Evolutionary conservation across 2,888 invertebrate species (phyloP).

Genomic region (Galerucella calmariensis): DNA sequence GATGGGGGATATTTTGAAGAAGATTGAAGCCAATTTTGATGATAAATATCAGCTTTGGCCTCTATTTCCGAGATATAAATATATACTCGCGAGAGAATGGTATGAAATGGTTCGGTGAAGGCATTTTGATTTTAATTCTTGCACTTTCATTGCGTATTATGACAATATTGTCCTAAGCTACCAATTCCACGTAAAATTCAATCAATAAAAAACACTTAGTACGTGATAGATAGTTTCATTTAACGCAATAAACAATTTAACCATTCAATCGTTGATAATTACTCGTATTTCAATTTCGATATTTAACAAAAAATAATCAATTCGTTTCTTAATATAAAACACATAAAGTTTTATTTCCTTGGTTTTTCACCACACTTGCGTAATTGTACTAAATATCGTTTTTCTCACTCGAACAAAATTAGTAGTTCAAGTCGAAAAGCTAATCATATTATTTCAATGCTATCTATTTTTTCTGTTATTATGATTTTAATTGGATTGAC

Average conservation of each 20-base stretch:
- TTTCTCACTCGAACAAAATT: slow-evolving; percentile 37
- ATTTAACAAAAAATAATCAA: slow-evolving; percentile 25
- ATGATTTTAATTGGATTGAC: slow-evolving; percentile 27
- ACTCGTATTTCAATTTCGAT: slow-evolving; percentile 32
- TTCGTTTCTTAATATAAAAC: slow-evolving; percentile 20
- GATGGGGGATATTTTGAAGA: too few relatives aligned
- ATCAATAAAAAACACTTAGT: slow-evolving; percentile 3
- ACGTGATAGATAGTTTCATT: background rate
- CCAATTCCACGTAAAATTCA: background rate
- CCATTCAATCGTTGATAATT: slow-evolving; percentile 34
- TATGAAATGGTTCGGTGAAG: too few relatives aligned
- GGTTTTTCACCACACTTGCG: slow-evolving; percentile 28
- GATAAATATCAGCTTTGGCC: too few relatives aligned
- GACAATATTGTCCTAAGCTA: too few relatives aligned
- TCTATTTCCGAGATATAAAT: too few relatives aligned
- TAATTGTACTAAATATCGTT: slow-evolving; percentile 22
- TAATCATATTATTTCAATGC: slow-evolving; percentile 42
- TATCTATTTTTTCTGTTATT: slow-evolving; percentile 19
- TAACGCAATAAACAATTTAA: slow-evolving; percentile 32
- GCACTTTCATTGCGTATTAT: too few relatives aligned
- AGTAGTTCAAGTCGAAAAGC: slow-evolving; percentile 34
- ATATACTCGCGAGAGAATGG: too few relatives aligned
- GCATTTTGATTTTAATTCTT: too few relatives aligned
- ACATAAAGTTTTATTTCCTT: slow-evolving; percentile 16
- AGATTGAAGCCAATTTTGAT: too few relatives aligned